These are phyloP conservation scores for Epinephelus awoara DNA, from an alignment of 2,797 vertebrate species.

Conservation along the genomic window DNA sequence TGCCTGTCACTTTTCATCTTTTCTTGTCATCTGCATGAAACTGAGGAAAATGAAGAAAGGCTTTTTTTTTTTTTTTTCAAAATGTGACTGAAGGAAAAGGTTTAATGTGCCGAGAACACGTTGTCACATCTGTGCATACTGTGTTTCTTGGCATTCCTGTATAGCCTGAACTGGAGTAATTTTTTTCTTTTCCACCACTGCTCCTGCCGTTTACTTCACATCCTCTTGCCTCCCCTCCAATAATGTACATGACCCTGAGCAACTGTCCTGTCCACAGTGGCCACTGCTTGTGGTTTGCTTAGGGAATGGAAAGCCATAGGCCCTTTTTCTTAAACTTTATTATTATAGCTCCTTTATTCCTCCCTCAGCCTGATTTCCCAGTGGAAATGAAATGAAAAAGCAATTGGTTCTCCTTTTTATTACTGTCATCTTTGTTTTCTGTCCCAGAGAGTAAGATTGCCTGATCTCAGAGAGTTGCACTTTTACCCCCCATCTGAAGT, in stretches of 20 bases:
- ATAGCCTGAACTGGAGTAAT: conserved; percentile 15
- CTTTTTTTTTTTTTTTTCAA: background rate
- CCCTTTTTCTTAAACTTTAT: conserved; percentile 86
- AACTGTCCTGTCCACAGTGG: conserved; percentile 59
- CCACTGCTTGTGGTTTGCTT: conserved; percentile 75
- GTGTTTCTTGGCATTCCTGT: conserved; percentile 13
- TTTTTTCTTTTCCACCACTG: conserved; percentile 9
- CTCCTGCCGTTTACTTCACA: conserved; percentile 45
- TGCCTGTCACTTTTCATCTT: conserved; percentile 13
- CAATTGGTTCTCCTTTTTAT: conserved; percentile 87
- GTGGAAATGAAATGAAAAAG: conserved; percentile 88
- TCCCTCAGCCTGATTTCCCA: conserved; percentile 85
- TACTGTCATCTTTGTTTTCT: conserved; percentile 87
- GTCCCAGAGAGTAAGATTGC: conserved; percentile 83
- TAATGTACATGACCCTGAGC: conserved; percentile 78
- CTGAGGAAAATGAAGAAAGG: background rate
- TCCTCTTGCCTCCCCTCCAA: conserved; percentile 64
- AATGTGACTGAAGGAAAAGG: conserved; percentile 6
- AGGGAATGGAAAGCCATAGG: conserved; percentile 82
- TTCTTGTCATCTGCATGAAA: conserved; percentile 20
- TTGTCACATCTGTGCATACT: conserved; percentile 14
- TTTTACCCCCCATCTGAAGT: conserved; percentile 79
- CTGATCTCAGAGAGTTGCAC: conserved; percentile 80
- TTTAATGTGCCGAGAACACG: conserved; percentile 13
- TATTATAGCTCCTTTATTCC: conserved; percentile 87